A percentile compares a stretch with the other conserved stretches of the same genome.
Conservation (phyloP, 2,797 vertebrate genomes). For the Labroides dimidiatus region DNA sequence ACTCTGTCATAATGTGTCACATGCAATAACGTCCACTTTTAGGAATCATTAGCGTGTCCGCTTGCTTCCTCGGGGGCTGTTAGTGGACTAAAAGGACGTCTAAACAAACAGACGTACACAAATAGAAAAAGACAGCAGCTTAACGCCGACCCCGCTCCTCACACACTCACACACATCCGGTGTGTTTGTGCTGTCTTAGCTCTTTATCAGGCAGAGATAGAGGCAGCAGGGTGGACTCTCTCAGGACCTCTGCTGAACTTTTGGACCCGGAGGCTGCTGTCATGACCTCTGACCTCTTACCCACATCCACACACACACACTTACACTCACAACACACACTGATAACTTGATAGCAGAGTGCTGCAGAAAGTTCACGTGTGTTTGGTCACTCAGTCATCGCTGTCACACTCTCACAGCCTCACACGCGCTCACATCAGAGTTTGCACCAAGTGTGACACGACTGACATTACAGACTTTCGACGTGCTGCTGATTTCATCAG, state of each 20-base stretch:
- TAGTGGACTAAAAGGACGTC: neutral
- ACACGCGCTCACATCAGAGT: neutral
- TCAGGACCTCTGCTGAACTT: conserved; percentile 50
- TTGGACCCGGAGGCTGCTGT: conserved; percentile 41
- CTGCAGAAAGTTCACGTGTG: neutral
- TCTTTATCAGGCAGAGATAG: conserved; percentile 51
- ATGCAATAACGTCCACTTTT: too few species aligned
- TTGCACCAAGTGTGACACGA: too few species aligned
- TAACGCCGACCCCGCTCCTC: conserved; percentile 14
- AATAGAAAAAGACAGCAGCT: conserved; percentile 21
- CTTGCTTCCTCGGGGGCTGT: neutral
- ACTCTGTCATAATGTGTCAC: too few species aligned
- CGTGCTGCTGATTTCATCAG: too few species aligned
- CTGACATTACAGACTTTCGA: too few species aligned
- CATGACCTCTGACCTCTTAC: conserved; percentile 45
- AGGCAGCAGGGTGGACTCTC: conserved; percentile 32
- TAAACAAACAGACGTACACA: conserved; percentile 7
- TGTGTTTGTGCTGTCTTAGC: conserved; percentile 26
- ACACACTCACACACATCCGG: conserved; percentile 6
- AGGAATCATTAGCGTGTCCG: neutral
- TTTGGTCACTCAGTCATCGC: conserved; percentile 21
- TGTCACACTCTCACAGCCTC: conserved; percentile 21
- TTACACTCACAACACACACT: conserved; percentile 23
- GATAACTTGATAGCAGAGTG: conserved; percentile 18
- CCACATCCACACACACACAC: conserved; percentile 9